These are phyloP conservation scores for Cosmorhoe ocellata DNA, from an alignment of 2,888 invertebrate genomes.

Conservation along the genomic window DNA sequence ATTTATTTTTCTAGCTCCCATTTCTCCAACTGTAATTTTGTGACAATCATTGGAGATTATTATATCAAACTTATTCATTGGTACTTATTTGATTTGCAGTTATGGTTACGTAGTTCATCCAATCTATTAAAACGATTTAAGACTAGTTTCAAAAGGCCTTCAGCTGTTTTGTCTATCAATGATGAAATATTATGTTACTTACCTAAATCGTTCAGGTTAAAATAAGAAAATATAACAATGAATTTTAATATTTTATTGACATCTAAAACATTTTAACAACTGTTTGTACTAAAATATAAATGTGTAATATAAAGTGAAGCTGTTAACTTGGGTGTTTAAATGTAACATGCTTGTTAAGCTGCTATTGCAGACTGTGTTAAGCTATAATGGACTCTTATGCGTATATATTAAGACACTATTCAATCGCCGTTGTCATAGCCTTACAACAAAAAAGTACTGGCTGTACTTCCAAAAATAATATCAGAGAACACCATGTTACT, in stretches of 20 bases:
- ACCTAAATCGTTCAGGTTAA: too few relatives aligned
- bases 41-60: too few relatives aligned
- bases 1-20: too few relatives aligned
- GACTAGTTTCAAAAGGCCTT: too few relatives aligned
- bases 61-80: too few relatives aligned
- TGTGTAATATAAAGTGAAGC: slow-evolving; percentile 73
- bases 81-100: too few relatives aligned
- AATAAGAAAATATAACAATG: slow-evolving; percentile 47
- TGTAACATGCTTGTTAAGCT: slow-evolving; percentile 65
- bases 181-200: too few relatives aligned
- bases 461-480: slow-evolving; percentile 32
- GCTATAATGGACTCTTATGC: slow-evolving; percentile 60
- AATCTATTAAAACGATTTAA: too few relatives aligned
- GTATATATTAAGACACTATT: slow-evolving; percentile 58
- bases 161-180: too few relatives aligned
- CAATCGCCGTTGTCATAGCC: slow-evolving; percentile 54
- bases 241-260: slow-evolving; percentile 74
- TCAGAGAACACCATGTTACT: slow-evolving; percentile 50
- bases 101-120: too few relatives aligned
- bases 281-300: slow-evolving; percentile 82
- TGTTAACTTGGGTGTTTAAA: slow-evolving; percentile 67
- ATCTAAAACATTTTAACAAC: slow-evolving; percentile 80
- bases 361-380: slow-evolving; percentile 64
- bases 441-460: slow-evolving; percentile 40
- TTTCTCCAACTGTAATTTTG: too few relatives aligned